phyloP scores from a whole-genome alignment of 2,797 vertebrate species.

The Columba guinea region DNA sequence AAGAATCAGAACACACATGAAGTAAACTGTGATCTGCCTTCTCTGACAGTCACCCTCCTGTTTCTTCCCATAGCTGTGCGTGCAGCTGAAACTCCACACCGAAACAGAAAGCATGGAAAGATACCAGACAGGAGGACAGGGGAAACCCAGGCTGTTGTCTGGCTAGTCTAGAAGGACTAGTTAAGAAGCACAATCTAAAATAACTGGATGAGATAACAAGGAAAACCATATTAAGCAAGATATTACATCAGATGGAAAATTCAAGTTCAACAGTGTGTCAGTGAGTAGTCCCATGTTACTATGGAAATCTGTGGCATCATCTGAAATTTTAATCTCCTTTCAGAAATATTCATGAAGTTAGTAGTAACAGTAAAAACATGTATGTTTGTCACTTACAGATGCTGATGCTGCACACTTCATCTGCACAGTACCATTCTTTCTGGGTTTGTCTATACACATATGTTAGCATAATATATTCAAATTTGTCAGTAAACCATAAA shows the following conservation, averaged over 20 bases:
- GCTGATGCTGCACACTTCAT: background rate
- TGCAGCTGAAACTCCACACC: background rate
- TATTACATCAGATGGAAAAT: background rate
- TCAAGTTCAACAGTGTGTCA: background rate
- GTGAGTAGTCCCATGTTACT: background rate
- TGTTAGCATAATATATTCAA: background rate
- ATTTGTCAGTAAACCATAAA: background rate
- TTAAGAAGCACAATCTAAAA: background rate
- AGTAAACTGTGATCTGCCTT: background rate
- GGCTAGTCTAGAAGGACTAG: background rate
- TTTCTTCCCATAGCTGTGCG: background rate
- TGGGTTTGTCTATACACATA: background rate
- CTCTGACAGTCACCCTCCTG: background rate
- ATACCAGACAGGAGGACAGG: background rate
- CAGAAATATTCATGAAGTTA: background rate
- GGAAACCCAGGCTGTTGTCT: background rate
- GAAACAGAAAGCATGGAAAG: background rate
- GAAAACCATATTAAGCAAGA: background rate
- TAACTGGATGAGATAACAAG: background rate
- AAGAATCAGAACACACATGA: background rate
- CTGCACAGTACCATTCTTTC: background rate
- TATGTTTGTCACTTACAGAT: background rate
- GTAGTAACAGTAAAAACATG: background rate
- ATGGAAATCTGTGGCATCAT: background rate
- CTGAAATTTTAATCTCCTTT: background rate